Percentiles rank a stretch among this genome's conserved stretches.
These are phyloP conservation scores for Phodopus roborovskii DNA, from an alignment of 2,113 vertebrate species.

Conservation along the genomic window DNA sequence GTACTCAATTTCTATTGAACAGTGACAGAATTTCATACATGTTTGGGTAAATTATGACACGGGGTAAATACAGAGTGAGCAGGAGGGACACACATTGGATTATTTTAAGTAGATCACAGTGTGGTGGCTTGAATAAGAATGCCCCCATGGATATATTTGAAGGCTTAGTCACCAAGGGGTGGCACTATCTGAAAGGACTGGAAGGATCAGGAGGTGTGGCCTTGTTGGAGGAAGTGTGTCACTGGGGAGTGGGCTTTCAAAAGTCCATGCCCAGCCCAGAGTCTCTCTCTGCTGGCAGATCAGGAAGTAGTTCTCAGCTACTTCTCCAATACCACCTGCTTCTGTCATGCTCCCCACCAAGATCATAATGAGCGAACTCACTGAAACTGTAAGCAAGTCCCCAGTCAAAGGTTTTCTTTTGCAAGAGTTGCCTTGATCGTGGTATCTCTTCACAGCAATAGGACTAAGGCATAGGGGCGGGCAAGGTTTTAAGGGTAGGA, in stretches of 20 bases:
- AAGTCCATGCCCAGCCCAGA: neutral
- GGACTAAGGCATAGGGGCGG: neutral
- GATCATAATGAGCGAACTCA: neutral
- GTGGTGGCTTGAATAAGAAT: neutral
- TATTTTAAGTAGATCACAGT: neutral
- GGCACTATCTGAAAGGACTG: neutral
- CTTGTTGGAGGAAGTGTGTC: neutral
- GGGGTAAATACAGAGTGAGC: neutral
- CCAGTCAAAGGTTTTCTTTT: neutral
- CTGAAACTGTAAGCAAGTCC: neutral
- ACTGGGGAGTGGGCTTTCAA: neutral
- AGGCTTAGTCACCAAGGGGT: too few relatives aligned
- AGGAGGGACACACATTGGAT: neutral
- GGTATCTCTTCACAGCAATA: neutral
- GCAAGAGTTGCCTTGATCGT: neutral
- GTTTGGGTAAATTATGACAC: neutral
- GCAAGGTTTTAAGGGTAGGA: neutral
- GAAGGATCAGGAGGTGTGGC: neutral
- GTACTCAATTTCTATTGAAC: conserved; percentile 31
- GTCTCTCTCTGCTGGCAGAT: neutral
- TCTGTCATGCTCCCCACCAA: neutral
- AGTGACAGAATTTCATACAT: neutral
- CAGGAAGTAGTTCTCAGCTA: neutral
- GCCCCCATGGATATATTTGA: neutral
- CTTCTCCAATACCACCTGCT: neutral